Percentiles rank a stretch among this genome's conserved stretches.
Evolutionary conservation across 2,888 invertebrate species (phyloP).

Genomic region (Caenorhabditis auriculariae): DNA sequence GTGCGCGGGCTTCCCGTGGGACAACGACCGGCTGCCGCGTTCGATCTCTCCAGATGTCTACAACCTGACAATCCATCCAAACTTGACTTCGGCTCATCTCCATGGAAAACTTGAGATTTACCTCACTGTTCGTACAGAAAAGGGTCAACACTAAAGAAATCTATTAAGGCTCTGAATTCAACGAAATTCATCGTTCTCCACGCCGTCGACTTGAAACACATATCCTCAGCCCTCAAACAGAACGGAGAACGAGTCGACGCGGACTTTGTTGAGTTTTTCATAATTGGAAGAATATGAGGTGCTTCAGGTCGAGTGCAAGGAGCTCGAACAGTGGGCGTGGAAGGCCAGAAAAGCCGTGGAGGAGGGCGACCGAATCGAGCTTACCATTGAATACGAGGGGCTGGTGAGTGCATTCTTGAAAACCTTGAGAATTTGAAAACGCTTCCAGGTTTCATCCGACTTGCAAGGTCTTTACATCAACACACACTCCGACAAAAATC

Average conservation of each 20-base stretch:
- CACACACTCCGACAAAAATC: constrained; percentile 19
- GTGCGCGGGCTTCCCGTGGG: constrained; percentile 61
- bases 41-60: constrained; percentile 56
- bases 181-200: constrained; percentile 10
- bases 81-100: constrained; percentile 29
- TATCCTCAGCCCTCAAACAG: constrained; percentile 14
- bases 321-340: constrained; percentile 41
- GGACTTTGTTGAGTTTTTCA: no score
- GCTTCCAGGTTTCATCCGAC: constrained; percentile 21
- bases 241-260: constrained; percentile 17
- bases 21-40: constrained; percentile 63
- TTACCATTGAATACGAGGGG: constrained; percentile 19
- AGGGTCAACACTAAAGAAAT: background rate
- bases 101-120: constrained; percentile 35
- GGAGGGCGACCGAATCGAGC: constrained; percentile 16
- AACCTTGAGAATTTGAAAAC: background rate
- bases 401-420: background rate
- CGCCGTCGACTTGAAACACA: constrained; percentile 10
- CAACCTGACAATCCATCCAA: constrained; percentile 44
- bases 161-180: background rate
- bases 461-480: constrained; percentile 35
- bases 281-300: no score
- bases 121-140: constrained; percentile 9
- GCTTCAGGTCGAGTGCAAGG: constrained; percentile 25
- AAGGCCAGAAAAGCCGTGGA: constrained; percentile 15